A percentile compares a stretch with the other conserved stretches of the same genome.
Evolutionary conservation across 2,888 invertebrate genomes (phyloP).

Genomic region (Tipula vernalis): DNA sequence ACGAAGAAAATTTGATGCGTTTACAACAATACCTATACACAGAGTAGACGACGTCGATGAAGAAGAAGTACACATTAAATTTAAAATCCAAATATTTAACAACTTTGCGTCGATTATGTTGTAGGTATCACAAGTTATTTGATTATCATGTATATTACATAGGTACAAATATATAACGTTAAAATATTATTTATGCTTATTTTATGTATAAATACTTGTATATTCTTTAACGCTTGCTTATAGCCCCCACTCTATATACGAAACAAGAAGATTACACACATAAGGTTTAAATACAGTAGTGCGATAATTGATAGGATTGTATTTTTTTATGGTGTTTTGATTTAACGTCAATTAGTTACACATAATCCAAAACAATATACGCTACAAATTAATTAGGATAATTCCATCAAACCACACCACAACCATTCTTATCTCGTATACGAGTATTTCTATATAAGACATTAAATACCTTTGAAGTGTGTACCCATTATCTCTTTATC

Average conservation of each 20-base stretch:
- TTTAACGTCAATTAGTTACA: background rate
- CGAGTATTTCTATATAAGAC: background rate
- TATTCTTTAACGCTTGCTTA: background rate
- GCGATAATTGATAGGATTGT: background rate
- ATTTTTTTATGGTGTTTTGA: background rate
- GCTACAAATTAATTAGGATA: background rate
- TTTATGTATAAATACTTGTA: background rate
- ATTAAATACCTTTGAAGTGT: constrained; percentile 4
- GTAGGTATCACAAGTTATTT: background rate
- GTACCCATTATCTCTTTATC: background rate
- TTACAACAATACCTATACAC: background rate
- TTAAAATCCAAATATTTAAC: background rate
- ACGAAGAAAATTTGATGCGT: background rate
- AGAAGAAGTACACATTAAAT: background rate
- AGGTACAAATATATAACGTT: background rate
- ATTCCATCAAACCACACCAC: background rate
- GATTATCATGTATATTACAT: background rate
- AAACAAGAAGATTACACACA: background rate
- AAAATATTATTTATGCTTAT: background rate
- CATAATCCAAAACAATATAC: background rate
- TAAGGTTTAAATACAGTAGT: background rate
- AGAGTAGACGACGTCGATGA: background rate
- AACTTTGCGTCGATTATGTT: background rate
- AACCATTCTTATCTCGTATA: background rate
- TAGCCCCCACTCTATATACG: background rate